Evolutionary conservation across 2,888 invertebrate species (phyloP).

Genomic region (Acrocyrtus sp.): DNA sequence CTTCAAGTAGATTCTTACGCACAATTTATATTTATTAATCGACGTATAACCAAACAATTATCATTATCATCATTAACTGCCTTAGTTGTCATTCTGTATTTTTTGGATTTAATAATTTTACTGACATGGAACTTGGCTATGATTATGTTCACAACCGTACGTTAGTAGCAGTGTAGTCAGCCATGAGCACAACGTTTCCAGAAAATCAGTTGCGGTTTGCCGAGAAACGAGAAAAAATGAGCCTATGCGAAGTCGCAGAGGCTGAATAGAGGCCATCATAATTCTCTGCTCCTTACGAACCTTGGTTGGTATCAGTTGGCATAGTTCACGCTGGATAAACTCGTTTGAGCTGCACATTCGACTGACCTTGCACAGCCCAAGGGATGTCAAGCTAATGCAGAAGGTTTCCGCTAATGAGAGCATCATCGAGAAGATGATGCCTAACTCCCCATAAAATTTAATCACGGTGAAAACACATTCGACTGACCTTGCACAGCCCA

Average conservation of each 20-base stretch:
- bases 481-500: constrained; percentile 36
- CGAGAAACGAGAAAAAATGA: constrained; percentile 43
- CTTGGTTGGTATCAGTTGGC: constrained; percentile 40
- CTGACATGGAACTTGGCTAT: constrained; percentile 25
- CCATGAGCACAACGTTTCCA: constrained; percentile 49
- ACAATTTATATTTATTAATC: too few relatives aligned
- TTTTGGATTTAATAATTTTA: too few relatives aligned
- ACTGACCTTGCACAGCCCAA: constrained; percentile 37
- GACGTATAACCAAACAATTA: too few relatives aligned
- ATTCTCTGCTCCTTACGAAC: constrained; percentile 42
- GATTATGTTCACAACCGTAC: constrained; percentile 40
- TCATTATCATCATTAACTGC: too few relatives aligned
- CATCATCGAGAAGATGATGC: constrained; percentile 46
- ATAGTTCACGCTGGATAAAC: constrained; percentile 37
- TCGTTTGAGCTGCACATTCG: constrained; percentile 38
- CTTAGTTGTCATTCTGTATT: too few relatives aligned
- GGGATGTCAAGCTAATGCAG: constrained; percentile 42
- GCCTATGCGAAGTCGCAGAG: constrained; percentile 39
- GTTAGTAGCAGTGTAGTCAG: constrained; percentile 45
- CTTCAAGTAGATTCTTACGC: too few relatives aligned
- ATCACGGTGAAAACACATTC: constrained; percentile 50
- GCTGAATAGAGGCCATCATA: constrained; percentile 42
- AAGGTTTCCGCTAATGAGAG: constrained; percentile 45
- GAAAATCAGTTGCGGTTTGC: constrained; percentile 38
- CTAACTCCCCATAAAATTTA: constrained; percentile 48